Conservation (phyloP, 2,113 vertebrate genomes). For the Syngnathus floridae region DNA sequence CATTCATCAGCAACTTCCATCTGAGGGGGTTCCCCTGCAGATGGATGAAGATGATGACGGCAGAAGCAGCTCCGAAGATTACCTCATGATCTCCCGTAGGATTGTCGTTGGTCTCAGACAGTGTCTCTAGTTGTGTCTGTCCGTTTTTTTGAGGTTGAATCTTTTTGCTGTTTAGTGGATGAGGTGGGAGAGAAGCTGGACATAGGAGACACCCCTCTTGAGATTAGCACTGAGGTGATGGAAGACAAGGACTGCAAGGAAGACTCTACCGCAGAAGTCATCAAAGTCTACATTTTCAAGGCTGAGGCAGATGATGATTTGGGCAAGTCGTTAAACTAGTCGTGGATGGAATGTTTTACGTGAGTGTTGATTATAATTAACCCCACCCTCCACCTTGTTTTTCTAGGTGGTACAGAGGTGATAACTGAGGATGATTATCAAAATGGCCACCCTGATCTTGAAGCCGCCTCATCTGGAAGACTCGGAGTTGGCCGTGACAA, state of each 20-base stretch:
- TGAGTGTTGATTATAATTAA: not conserved
- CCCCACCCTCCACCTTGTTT: not conserved
- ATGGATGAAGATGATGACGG: conserved; percentile 86
- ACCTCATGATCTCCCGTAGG: conserved; percentile 95
- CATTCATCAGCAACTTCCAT: conserved; percentile 79
- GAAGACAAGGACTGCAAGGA: conserved; percentile 89
- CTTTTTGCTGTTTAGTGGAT: conserved; percentile 76
- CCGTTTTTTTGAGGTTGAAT: not conserved
- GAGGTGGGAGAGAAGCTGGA: conserved; percentile 96
- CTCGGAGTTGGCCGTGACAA: conserved; percentile 90
- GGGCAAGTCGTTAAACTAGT: conserved; percentile 64
- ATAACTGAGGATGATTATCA: conserved; percentile 94
- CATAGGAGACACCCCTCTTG: conserved; percentile 87
- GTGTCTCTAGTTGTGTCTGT: not conserved
- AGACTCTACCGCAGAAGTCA: conserved; percentile 92
- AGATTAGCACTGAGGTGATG: conserved; percentile 88
- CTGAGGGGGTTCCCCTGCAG: conserved; percentile 84
- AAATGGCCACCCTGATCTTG: conserved; percentile 87
- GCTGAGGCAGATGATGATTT: conserved; percentile 98
- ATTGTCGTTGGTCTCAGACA: not conserved
- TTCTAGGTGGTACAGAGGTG: conserved; percentile 91
- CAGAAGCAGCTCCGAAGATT: conserved; percentile 94
- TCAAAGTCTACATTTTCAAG: conserved; percentile 99
- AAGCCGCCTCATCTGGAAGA: conserved; percentile 81
- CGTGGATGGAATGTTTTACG: no score